Base-by-base conservation (phyloP, 2,888 invertebrate genomes). In the Tubulanus polymorphus region DNA sequence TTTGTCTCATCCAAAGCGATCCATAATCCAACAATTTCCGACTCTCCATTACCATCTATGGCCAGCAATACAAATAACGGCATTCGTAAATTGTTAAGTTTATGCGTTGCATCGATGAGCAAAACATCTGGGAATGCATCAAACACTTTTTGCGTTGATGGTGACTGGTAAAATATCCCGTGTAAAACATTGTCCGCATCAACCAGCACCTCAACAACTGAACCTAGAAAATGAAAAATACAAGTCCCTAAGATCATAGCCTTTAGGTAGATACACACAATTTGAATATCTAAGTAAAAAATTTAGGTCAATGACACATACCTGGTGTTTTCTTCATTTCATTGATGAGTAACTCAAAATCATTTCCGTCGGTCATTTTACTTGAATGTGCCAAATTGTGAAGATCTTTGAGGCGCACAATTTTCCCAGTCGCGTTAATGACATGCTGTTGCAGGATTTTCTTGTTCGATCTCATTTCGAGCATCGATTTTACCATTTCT, bases 1-100 rank as follows among this genome's bases (percentile, higher is more conserved):
- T 41, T 48, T 10, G 55, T 56, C 30, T 61, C 64, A 8, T 50
- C 20, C 8, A 45, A 27, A 12, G 61, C 57, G 15, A 63, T 35
- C 54, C 56, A 57, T 8, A 60, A 12, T 15, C 45, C 54, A 20
- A 63, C 54, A 23, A 62, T 46, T 27, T 58, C 49, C 23, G 56
- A 57, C 28, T 57, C 59, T 23, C 62, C 61, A 57, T 63, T 61
- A 12, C 60, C 52, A 26, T 57, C 57, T 12, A 54, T 48, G 25
- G 20, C 35, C 3, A 57, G 27, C 18, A 63, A n/a, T 2, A 62
- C 37, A 27, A 48, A 61, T 2, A 63, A 37, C 3, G 61, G 61
- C 60, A 60, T 58, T 15, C 56, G 29, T 15, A 62, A 27, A 12
- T 58, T 51, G 37, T 57, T 62, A 6, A 57, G 35, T 18, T 57